Conservation (phyloP, 30 jellyfish, hydroid and myxozoan species). For the Phacellophora camtschatica region DNA sequence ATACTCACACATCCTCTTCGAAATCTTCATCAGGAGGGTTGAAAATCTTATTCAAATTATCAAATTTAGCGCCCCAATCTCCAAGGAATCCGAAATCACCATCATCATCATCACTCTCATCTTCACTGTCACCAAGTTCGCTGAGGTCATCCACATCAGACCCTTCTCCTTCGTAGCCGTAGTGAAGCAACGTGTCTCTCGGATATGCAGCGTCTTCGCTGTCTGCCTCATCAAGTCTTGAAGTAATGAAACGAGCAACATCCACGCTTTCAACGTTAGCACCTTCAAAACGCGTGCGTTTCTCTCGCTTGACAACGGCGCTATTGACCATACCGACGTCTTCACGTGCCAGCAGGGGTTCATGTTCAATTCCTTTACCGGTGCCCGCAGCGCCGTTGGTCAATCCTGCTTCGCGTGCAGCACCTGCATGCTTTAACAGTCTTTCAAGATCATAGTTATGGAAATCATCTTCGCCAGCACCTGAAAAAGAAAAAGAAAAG, state of each 20-base stretch:
- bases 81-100: constrained; percentile 87
- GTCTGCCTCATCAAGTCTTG: constrained; percentile 87
- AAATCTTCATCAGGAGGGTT: constrained; percentile 78
- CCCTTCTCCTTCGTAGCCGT: constrained; percentile 99
- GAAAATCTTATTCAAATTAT: constrained; percentile 74
- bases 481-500: constrained; percentile 11
- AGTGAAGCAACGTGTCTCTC: constrained; percentile 94
- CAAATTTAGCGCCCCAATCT: constrained; percentile 93
- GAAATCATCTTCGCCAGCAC: constrained; percentile 99
- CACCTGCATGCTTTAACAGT: constrained; percentile 85
- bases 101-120: constrained; percentile 95
- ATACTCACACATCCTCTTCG: constrained; percentile 82
- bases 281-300: constrained; percentile 34
- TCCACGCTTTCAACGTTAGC: constrained; percentile 87
- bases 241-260: constrained; percentile 79
- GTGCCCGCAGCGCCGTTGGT: constrained; percentile 66
- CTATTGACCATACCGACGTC: constrained; percentile 55
- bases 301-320: constrained; percentile 39
- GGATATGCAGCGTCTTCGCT: constrained; percentile 95
- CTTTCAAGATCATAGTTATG: constrained; percentile 92
- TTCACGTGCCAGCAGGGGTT: constrained; percentile 21
- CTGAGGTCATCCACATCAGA: constrained; percentile 97
- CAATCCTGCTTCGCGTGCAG: constrained; percentile 31
- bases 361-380: constrained; percentile 47
- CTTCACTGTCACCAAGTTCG: constrained; percentile 97